Evolutionary conservation across 2,888 invertebrate species (phyloP), one percentile per base, ranked within the genome.

Genomic region (Torymus tubicola): DNA sequence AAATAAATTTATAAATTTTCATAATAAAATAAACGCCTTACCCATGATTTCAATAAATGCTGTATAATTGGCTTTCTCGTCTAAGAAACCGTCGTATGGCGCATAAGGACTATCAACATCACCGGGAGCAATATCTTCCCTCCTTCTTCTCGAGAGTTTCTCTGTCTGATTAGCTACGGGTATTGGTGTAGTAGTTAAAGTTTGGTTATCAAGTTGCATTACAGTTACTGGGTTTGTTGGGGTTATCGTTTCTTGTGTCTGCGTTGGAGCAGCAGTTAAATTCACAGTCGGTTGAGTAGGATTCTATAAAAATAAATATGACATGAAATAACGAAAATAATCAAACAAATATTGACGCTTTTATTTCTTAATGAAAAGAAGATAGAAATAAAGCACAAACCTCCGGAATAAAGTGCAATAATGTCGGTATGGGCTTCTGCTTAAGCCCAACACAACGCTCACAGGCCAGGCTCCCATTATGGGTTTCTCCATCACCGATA

Each of bases 1-100:
- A 42, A 1, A 42, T 42, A 42, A 8, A 42, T 42, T 42, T 42
- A 42, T 42, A 42, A 1, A 42, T 8, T 42, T 42, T 42, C 1
- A 42, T 42, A 42, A 42, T 42, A 1, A 8, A 42, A 42, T 42
- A 42, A 42, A 42, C 42, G 0, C 92, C 93, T 92, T 90, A 96
- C 96, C 95, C 85, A 96, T 94, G 13, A 97, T 93, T 92, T 97
- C 96, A 55, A 97, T 92, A 88, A 96, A 97, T 21, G 96, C 95
- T 0, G 97, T 96, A 85, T 98, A 98, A 88, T 96, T 96, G 13
- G 96, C 94, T 72, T 93, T 93, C 14, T 94, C 92, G 87, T 96
- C 96, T 68, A 98, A 92, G 73, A 92, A 92, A 0, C 97, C 96
- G 89, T 97, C 97, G 80, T 92, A 93, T 2, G 94, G 92, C 31